A percentile compares a stretch with the other conserved stretches of the same genome.
Conservation (phyloP, 2,113 vertebrate species). For the Chloroceryle aenea region DNA sequence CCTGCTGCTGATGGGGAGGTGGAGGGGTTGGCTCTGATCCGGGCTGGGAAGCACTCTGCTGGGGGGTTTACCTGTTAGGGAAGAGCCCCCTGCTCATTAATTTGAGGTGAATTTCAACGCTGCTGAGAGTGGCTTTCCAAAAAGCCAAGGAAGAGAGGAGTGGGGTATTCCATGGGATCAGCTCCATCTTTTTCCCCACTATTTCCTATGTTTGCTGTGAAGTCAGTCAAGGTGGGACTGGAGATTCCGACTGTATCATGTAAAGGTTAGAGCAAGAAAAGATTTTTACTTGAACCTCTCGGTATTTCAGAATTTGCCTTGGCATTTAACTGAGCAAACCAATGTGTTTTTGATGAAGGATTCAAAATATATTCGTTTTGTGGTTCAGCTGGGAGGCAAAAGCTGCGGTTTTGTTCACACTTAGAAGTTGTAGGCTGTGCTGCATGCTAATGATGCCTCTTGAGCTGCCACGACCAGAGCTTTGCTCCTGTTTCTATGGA, state of each 20-base stretch:
- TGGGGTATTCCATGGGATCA: not conserved
- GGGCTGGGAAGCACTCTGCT: not conserved
- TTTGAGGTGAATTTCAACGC: not conserved
- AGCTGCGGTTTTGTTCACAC: slow-evolving; percentile 60
- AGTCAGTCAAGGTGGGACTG: not conserved
- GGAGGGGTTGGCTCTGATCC: not conserved
- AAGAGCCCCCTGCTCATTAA: not conserved
- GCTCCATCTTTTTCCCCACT: not conserved
- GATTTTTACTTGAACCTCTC: not conserved
- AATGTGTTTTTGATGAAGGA: slow-evolving; percentile 59
- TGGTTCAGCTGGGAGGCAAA: slow-evolving; percentile 55
- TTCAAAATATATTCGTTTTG: slow-evolving; percentile 51
- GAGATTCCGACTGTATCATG: not conserved
- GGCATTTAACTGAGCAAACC: slow-evolving; percentile 51
- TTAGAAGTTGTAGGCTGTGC: slow-evolving; percentile 44
- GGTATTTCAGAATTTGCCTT: slow-evolving; percentile 26
- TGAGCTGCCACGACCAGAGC: not conserved
- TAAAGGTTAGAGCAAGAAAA: not conserved
- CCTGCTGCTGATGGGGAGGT: rapidly evolving
- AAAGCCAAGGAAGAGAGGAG: not conserved
- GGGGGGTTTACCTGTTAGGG: not conserved
- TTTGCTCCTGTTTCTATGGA: slow-evolving; percentile 14
- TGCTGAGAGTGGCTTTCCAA: not conserved
- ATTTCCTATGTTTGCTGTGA: not conserved
- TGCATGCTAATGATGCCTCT: slow-evolving; percentile 43